phyloP scores from a whole-genome alignment of 2,113 vertebrate genomes.

The Mastomys coucha region DNA sequence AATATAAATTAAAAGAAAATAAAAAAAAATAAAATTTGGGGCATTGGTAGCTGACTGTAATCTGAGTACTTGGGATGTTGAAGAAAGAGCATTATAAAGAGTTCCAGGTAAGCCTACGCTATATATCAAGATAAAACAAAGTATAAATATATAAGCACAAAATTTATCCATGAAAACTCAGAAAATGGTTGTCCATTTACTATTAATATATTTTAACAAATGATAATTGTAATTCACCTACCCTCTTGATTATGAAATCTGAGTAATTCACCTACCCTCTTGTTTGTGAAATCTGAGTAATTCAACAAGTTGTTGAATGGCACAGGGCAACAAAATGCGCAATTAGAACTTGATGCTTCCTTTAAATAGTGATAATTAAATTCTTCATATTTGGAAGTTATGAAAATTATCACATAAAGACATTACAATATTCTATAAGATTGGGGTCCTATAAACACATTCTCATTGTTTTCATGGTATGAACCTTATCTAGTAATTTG shows the following conservation, averaged over 20 bases:
- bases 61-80: background rate
- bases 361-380: background rate
- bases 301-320: constrained; percentile 58
- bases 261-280: background rate
- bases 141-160: background rate
- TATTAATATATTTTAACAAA: background rate
- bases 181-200: background rate
- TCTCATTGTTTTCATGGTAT: background rate
- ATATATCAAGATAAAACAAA: background rate
- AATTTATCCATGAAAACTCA: background rate
- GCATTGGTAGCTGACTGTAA: background rate
- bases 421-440: background rate
- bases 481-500: background rate
- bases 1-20: no score
- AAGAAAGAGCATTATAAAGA: background rate
- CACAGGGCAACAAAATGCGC: constrained; percentile 73
- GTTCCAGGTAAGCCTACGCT: background rate
- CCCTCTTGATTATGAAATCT: background rate
- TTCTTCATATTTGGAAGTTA: background rate
- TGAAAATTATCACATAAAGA: background rate
- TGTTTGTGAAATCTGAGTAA: constrained; percentile 70
- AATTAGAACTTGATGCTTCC: constrained; percentile 66
- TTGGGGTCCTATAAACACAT: background rate
- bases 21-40: background rate
- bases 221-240: background rate